Conservation (phyloP, 2,797 vertebrate species). For the Vultur gryphus region DNA sequence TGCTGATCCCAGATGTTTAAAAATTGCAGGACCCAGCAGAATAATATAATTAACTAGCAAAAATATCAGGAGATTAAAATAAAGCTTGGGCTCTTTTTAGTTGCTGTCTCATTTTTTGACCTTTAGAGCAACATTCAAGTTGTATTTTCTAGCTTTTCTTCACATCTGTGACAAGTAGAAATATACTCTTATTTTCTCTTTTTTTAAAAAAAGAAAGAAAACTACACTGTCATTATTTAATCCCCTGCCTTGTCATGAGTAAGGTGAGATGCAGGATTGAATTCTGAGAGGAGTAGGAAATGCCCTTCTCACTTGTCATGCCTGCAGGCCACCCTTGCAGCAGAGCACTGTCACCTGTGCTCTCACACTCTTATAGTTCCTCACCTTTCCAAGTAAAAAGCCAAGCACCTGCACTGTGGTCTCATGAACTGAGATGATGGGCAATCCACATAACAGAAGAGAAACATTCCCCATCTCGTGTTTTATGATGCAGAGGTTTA, state of each 20-base stretch:
- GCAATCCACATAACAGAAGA: neutral
- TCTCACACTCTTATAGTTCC: neutral
- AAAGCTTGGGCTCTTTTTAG: neutral
- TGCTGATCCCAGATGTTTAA: neutral
- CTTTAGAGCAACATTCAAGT: neutral
- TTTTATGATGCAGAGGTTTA: neutral
- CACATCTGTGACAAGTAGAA: neutral
- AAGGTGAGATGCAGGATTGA: neutral
- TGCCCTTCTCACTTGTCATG: neutral
- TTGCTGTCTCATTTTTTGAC: neutral
- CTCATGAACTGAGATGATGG: neutral
- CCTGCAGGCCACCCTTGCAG: neutral
- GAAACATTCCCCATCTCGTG: neutral
- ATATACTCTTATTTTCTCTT: neutral
- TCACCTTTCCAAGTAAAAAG: neutral
- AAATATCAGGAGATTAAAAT: neutral
- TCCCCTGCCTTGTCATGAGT: neutral
- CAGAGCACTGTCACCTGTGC: neutral
- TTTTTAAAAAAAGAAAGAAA: neutral
- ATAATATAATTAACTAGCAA: neutral
- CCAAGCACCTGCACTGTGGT: neutral
- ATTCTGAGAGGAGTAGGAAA: neutral
- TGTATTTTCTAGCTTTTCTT: neutral
- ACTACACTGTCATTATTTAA: neutral
- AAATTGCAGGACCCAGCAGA: neutral